Evolutionary conservation across 35 echinoderm and acorn worm species (phyloP).

Genomic region (Strongylocentrotus purpuratus): DNA sequence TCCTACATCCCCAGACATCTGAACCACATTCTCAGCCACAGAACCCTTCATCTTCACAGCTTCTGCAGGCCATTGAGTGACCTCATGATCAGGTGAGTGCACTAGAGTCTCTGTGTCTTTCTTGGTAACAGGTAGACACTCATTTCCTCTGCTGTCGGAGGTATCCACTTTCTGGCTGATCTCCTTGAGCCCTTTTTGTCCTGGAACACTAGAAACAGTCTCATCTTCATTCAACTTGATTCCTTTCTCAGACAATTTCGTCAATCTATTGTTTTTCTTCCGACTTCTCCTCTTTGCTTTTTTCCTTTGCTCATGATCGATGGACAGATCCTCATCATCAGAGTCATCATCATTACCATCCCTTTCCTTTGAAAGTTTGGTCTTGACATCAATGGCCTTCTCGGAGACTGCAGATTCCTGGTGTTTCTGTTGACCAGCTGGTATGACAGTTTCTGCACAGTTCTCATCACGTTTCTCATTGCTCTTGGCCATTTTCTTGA

Average conservation of each 20-base stretch:
- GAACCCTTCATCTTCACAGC: conserved; percentile 31
- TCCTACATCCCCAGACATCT: background rate
- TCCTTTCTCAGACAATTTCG: background rate
- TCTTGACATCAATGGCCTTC: background rate
- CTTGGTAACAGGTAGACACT: background rate
- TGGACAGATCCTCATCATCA: background rate
- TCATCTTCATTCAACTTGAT: background rate
- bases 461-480: conserved; percentile 36
- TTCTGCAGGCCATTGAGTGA: background rate
- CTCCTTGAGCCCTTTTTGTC: background rate
- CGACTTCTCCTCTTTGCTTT: conserved; percentile 27
- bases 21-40: conserved; percentile 5
- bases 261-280: conserved; percentile 27
- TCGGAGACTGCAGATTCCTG: background rate
- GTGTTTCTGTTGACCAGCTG: background rate
- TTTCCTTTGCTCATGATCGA: conserved; percentile 4
- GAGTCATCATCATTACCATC: conserved; percentile 30
- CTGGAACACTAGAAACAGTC: background rate
- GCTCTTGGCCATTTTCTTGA: conserved; percentile 31
- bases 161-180: background rate
- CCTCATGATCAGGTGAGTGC: background rate
- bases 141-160: background rate
- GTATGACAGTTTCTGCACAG: background rate
- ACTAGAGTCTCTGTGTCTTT: background rate
- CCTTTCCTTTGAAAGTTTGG: background rate